Evolutionary conservation across 2,113 vertebrate genomes (phyloP).

Genomic region (Blennius ocellaris): DNA sequence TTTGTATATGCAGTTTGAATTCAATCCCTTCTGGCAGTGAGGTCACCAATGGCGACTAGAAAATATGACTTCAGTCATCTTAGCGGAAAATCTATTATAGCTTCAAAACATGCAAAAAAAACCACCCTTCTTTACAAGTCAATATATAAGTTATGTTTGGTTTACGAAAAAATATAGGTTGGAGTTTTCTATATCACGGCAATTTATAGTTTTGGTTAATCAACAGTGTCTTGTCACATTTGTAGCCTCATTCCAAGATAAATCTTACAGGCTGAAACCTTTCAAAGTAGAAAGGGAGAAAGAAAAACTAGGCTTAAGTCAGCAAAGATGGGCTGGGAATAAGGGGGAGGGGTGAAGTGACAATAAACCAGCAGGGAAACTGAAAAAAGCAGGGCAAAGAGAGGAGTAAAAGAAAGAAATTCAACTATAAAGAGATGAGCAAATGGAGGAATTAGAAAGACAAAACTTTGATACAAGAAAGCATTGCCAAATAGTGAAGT

Average conservation of each 20-base stretch:
- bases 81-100: too few species aligned
- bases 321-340: constrained; percentile 11
- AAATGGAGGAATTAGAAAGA: constrained; percentile 2
- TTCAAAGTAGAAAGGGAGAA: not conserved
- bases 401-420: constrained; percentile 40
- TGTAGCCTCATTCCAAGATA: too few species aligned
- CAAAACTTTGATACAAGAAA: constrained; percentile 21
- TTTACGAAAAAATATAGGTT: too few species aligned
- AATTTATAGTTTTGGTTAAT: too few species aligned
- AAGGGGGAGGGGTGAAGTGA: not conserved
- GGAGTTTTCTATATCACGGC: too few species aligned
- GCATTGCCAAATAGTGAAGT: not conserved
- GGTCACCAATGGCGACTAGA: constrained; percentile 29
- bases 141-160: too few species aligned
- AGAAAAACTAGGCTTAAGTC: constrained; percentile 33
- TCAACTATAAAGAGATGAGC: constrained; percentile 25
- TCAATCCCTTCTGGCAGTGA: not conserved
- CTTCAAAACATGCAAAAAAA: too few species aligned
- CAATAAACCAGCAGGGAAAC: constrained; percentile 38
- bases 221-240: too few species aligned
- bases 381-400: constrained; percentile 34
- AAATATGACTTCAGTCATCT: not conserved
- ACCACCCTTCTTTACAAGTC: too few species aligned
- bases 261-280: too few species aligned
- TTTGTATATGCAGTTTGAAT: too few species aligned